These are phyloP conservation scores for Plagiodera versicolora DNA, from an alignment of 2,888 invertebrate species.

Conservation along the genomic window DNA sequence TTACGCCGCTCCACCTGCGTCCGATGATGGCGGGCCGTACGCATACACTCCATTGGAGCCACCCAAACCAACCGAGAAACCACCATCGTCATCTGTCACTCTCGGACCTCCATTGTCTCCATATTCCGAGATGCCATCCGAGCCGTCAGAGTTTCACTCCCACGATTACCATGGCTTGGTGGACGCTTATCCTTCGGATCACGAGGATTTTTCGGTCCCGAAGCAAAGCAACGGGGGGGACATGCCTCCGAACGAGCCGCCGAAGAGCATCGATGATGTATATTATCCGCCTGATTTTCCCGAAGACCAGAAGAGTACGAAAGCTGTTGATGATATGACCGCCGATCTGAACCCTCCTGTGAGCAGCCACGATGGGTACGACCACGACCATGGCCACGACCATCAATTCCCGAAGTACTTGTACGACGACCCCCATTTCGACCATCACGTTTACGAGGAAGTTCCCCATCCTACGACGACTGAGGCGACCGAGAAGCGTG, in stretches of 20 bases:
- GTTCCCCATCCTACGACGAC: slow-evolving; percentile 54
- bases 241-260: slow-evolving; percentile 37
- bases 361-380: slow-evolving; percentile 21
- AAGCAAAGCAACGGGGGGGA: slow-evolving; percentile 13
- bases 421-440: slow-evolving; percentile 49
- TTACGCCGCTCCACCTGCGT: slow-evolving; percentile 17
- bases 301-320: slow-evolving; percentile 24
- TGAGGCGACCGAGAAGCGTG: slow-evolving; percentile 60
- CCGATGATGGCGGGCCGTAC: slow-evolving; percentile 19
- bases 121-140: slow-evolving; percentile 8
- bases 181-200: slow-evolving; percentile 24
- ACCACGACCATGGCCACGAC: slow-evolving; percentile 10
- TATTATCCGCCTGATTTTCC: slow-evolving; percentile 39
- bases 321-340: slow-evolving; percentile 33
- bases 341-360: slow-evolving; percentile 54
- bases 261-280: slow-evolving; percentile 36
- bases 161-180: slow-evolving; percentile 17
- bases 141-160: no score
- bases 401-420: slow-evolving; percentile 49
- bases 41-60: slow-evolving; percentile 2
- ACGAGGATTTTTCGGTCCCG: neutral
- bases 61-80: no score
- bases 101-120: slow-evolving; percentile 39
- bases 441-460: slow-evolving; percentile 53
- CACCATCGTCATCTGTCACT: slow-evolving; percentile 33